Evolutionary conservation across 2,797 vertebrate genomes (phyloP), one percentile per base, ranked within the genome.

Genomic region (Squalus acanthias): DNA sequence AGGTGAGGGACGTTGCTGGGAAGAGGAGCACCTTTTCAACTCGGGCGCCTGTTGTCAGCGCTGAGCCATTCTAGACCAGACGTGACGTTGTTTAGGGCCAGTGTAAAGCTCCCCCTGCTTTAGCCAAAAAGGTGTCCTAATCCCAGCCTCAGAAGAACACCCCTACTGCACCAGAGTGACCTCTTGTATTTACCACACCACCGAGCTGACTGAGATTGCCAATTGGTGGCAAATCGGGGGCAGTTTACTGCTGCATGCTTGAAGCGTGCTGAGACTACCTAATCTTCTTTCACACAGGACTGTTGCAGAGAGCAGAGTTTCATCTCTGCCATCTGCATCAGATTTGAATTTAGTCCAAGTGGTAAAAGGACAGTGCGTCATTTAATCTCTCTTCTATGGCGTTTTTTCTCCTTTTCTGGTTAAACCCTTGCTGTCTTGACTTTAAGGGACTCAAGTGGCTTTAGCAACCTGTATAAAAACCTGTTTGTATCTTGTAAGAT

Each of bases 341-440:
- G 65, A 69, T 93, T 93, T 46, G n/a, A 93, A 93, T 67, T 93
- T 69, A 93, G 65, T 69, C 91, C 20, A n/a, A 67, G n/a, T 46
- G n/a, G n/a, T 93, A 69, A 67, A 93, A 69, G 39, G 91, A 46
- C n/a, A 3, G 91, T 1, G 10, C 10, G 2, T 3, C 63, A 69
- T 67, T 69, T 93, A 12, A 63, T 65, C 29, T 67, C 29, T 9
- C 33, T 57, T 29, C 69, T 24, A 22, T 72, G 70, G 60, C 60
- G 6, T 89, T 26, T 60, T 60, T 24, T 24, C 46, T 10, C 13
- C 82, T 79, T 85, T 85, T 0, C 82, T 85, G 87, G 22, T 60
- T 89, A 89, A 89, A 89, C 57, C 50, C 53, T 60, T 57, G 53
- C 12, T 60, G 87, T 26, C 50, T 89, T 57, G 53, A 57, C 7